These are phyloP conservation scores for Magallana angulata DNA, from an alignment of 1,140 invertebrate species.

Conservation along the genomic window DNA sequence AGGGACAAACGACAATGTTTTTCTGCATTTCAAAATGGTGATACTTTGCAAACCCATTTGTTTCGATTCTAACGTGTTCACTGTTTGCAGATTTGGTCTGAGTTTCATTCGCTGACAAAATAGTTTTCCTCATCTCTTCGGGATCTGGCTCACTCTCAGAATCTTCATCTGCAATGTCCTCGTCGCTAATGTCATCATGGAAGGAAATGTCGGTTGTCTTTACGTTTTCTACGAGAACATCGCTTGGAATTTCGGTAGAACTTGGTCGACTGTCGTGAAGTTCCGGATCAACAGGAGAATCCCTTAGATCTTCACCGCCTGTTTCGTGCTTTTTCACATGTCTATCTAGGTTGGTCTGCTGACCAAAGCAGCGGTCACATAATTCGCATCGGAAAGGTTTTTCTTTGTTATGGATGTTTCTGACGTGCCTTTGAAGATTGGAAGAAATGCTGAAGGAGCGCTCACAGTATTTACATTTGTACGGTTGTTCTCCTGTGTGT, in stretches of 20 bases:
- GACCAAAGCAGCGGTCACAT: slow-evolving; percentile 97
- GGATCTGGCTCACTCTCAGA: not conserved
- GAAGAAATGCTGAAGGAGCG: slow-evolving; percentile 98
- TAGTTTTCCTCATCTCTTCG: not conserved
- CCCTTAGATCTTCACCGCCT: slow-evolving; percentile 72
- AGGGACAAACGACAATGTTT: not conserved
- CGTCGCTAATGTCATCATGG: not conserved
- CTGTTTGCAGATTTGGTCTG: not conserved
- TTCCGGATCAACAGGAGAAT: not conserved
- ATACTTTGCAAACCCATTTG: not conserved
- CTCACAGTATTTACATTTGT: slow-evolving; percentile 98
- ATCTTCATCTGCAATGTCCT: not conserved
- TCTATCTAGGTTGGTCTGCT: slow-evolving; percentile 98
- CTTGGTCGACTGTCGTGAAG: slow-evolving; percentile 6
- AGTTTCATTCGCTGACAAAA: not conserved
- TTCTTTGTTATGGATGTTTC: slow-evolving; percentile 98
- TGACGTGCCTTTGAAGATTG: slow-evolving; percentile 98
- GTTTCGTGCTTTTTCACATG: slow-evolving; percentile 96
- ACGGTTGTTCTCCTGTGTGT: slow-evolving; percentile 97
- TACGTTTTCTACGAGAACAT: not conserved
- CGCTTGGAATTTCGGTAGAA: not conserved
- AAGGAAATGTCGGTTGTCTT: not conserved
- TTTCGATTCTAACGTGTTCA: not conserved
- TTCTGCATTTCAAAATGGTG: slow-evolving; percentile 6
- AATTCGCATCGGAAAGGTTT: slow-evolving; percentile 86